Conservation (phyloP, 2,888 invertebrate species). For the Physocephala rufipes region DNA sequence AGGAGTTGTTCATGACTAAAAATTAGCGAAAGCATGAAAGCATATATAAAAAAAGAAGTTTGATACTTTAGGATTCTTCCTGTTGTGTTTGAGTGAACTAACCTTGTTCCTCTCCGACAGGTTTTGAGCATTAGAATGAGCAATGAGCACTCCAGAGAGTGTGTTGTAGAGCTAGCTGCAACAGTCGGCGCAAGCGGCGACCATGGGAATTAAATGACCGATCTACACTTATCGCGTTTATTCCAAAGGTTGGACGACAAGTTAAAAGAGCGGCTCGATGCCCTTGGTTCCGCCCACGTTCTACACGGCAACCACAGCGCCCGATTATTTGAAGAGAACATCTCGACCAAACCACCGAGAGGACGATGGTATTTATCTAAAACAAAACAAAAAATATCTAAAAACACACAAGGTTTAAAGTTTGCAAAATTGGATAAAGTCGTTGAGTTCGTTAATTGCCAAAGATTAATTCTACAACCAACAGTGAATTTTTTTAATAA, state of each 20-base stretch:
- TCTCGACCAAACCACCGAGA: conserved; percentile 36
- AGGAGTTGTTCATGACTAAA: conserved; percentile 23
- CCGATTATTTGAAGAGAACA: conserved; percentile 23
- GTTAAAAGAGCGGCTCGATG: neutral
- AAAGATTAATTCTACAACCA: conserved; percentile 25
- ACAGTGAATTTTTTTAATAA: conserved; percentile 43
- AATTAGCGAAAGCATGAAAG: conserved; percentile 22
- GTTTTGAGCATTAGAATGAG: conserved; percentile 61
- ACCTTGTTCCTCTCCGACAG: conserved; percentile 68
- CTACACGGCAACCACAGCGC: conserved; percentile 29
- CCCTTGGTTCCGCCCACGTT: conserved; percentile 15
- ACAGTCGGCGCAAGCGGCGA: neutral
- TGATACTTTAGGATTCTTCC: conserved; percentile 52
- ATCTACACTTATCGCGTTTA: neutral
- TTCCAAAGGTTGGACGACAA: conserved; percentile 9
- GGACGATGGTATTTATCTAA: conserved; percentile 64
- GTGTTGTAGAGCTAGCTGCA: conserved; percentile 43
- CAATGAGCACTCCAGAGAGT: conserved; percentile 32
- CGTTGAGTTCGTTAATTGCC: conserved; percentile 36
- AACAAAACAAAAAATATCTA: conserved; percentile 54
- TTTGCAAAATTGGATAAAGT: conserved; percentile 56
- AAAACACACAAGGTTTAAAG: conserved; percentile 60
- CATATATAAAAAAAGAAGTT: conserved; percentile 13
- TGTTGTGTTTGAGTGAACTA: conserved; percentile 68
- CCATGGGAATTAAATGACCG: conserved; percentile 13